A percentile compares a stretch with the other conserved stretches of the same genome.
These are phyloP conservation scores for Schizopygopsis malacanthus DNA, from an alignment of 2,797 vertebrate genomes.

Conservation along the genomic window DNA sequence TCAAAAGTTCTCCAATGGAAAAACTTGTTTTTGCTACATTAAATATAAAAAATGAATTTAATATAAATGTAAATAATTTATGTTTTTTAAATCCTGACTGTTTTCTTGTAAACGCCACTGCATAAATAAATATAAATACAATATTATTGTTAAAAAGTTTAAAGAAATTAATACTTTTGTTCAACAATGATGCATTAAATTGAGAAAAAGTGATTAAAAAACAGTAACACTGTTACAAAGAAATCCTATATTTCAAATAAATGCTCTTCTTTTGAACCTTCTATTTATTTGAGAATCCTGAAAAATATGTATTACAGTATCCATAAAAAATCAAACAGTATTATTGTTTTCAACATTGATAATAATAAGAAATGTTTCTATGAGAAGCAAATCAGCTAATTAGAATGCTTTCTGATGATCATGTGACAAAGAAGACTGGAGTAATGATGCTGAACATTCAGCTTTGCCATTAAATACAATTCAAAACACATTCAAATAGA, in stretches of 20 bases:
- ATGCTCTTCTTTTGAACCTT: background rate
- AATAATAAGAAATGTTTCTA: background rate
- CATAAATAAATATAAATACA: background rate
- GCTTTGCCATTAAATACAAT: background rate
- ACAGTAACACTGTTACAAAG: background rate
- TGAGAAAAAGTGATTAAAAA: background rate
- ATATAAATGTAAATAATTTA: background rate
- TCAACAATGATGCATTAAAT: background rate
- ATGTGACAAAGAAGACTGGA: background rate
- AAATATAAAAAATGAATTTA: background rate
- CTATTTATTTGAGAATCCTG: background rate
- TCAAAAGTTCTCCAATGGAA: background rate
- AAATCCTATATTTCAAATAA: background rate
- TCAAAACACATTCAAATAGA: background rate
- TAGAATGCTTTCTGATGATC: background rate
- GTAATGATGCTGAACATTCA: background rate
- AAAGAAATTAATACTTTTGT: background rate
- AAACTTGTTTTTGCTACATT: background rate
- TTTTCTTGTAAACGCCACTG: too few relatives aligned
- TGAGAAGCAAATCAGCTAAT: background rate
- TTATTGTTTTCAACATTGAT: background rate
- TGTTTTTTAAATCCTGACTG: too few relatives aligned
- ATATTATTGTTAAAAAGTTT: too few relatives aligned
- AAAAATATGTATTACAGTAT: background rate
- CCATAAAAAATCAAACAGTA: too few relatives aligned